Evolutionary conservation across 2,888 invertebrate species (phyloP), one percentile per base, ranked within the genome.

Genomic region (Morpho achilles): DNA sequence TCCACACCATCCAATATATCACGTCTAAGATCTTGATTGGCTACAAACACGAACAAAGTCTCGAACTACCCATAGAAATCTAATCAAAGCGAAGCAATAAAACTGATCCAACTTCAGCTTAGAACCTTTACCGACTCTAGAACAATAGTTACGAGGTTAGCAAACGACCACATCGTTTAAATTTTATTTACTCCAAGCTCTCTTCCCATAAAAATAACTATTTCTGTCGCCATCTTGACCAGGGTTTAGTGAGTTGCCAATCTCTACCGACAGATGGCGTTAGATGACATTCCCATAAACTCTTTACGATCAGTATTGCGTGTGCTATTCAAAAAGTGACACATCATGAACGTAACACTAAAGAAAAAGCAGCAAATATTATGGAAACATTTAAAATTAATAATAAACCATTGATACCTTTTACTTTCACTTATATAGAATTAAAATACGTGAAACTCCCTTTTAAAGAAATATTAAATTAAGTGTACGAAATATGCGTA

Each of bases 241-340:
- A 66, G 71, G 77, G 73, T 81, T 82, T 78, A 75, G 68, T 59
- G 70, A 75, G 79, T 75, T 79, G 76, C 78, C 84, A 84, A 84
- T 87, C 83, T 84, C 78, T 76, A 77, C 67, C 62, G 64, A 73
- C 80, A 86, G 87, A 84, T 87, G 85, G 83, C 82, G 76, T 61
- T 79, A 74, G 68, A 70, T 8, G 53, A 80, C 77, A 80, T 59
- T 77, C 50, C 81, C 82, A 77, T 88, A 87, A 87, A 85, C 64
- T 43, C 66, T 86, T 85, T 82, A 87, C 72, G 67, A 71, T 68
- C 71, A 77, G 69, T 78, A 71, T 69, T 70, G 70, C 62, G 68
- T 65, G 59, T 72, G 68, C 75, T 71, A 68, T 67, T 70, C 63
- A 61, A 66, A 47, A 58, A 68, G 76, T 48, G 10, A 42, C 3